Conservation (phyloP, 2,113 vertebrate species). For the Brachypodius melanocephalos region DNA sequence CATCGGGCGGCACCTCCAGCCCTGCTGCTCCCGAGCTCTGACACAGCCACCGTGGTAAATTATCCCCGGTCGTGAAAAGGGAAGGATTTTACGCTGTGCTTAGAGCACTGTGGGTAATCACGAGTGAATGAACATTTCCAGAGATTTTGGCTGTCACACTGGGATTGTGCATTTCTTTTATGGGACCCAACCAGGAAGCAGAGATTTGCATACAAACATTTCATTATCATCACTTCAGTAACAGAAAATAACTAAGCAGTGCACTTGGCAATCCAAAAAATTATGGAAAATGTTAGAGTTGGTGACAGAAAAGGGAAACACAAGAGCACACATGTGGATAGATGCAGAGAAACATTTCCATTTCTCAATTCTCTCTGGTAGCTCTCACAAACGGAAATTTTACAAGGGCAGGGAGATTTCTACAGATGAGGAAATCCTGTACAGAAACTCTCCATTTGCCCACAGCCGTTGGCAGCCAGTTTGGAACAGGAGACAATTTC, state of each 20-base stretch:
- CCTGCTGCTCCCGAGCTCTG: not conserved
- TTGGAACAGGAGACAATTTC: not conserved
- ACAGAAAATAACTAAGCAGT: not conserved
- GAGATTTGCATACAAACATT: not conserved
- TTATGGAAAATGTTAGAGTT: not conserved
- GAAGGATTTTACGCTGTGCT: not conserved
- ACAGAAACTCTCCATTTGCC: not conserved
- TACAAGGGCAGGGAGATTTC: not conserved
- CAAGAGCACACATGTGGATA: not conserved
- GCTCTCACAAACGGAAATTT: not conserved
- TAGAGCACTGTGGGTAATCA: not conserved
- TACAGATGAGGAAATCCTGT: not conserved
- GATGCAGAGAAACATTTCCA: not conserved
- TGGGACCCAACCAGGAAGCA: not conserved
- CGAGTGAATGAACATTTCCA: fast-evolving
- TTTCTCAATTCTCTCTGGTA: not conserved
- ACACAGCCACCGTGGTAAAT: fast-evolving
- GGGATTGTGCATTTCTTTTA: not conserved
- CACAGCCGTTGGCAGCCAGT: not conserved
- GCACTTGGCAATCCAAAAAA: not conserved
- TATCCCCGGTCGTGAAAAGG: fast-evolving
- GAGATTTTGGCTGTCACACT: not conserved
- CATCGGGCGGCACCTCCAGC: not conserved
- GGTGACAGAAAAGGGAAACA: not conserved
- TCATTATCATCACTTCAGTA: not conserved